Conservation (phyloP, 2,113 vertebrate species). For the Psettodes erumei region DNA sequence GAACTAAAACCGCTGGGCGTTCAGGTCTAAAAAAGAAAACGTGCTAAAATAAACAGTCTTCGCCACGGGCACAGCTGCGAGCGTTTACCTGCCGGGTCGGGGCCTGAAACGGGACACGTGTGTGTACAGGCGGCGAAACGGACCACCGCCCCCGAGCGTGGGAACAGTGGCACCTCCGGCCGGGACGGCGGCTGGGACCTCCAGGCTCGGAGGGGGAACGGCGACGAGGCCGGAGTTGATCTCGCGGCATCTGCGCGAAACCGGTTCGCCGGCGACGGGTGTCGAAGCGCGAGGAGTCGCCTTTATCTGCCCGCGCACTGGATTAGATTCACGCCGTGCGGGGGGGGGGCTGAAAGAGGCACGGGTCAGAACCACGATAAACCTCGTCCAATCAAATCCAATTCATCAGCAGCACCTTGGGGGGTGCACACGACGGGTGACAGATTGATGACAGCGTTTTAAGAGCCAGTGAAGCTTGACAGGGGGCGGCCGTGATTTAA, state of each 20-base stretch:
- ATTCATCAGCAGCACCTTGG: slow-evolving; percentile 28
- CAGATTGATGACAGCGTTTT: slow-evolving; percentile 54
- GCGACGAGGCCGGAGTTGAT: no score
- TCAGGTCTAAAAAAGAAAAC: neutral
- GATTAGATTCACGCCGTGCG: no score
- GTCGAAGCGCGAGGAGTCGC: slow-evolving; percentile 55
- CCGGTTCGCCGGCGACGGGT: slow-evolving; percentile 62
- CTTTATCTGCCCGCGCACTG: slow-evolving; percentile 70
- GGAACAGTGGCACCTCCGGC: no score
- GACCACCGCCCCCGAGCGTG: no score
- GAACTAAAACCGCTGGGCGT: no score
- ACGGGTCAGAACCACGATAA: slow-evolving; percentile 38
- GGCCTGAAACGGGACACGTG: slow-evolving; percentile 54
- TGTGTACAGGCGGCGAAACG: slow-evolving; percentile 44
- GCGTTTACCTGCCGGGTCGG: slow-evolving; percentile 72
- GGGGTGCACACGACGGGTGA: slow-evolving; percentile 54
- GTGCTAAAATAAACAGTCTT: neutral
- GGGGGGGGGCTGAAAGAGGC: slow-evolving; percentile 39
- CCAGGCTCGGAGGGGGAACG: no score
- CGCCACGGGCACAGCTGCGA: slow-evolving; percentile 66
- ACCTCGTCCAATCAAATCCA: slow-evolving; percentile 52
- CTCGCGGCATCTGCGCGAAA: slow-evolving; percentile 64
- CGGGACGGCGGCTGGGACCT: no score
- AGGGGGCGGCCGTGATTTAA: slow-evolving; percentile 27
- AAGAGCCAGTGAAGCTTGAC: slow-evolving; percentile 40